Percentiles rank a stretch among this genome's conserved stretches.
Conservation (phyloP, 2,113 vertebrate species). For the Hippocampus comes region DNA sequence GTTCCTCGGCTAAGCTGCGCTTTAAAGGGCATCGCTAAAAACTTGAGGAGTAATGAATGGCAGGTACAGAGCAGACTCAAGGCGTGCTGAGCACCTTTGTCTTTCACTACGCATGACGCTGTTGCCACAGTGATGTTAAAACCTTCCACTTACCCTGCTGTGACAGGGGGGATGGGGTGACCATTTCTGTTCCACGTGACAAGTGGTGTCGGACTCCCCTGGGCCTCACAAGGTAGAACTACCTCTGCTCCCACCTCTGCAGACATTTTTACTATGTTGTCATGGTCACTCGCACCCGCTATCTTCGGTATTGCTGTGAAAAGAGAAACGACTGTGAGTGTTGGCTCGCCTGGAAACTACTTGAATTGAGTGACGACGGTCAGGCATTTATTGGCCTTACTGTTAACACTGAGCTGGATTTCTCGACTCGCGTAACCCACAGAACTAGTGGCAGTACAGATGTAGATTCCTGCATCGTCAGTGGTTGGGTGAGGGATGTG, state of each 20-base stretch:
- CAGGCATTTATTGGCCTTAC: slow-evolving; percentile 67
- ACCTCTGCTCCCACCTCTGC: slow-evolving; percentile 78
- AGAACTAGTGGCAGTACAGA: slow-evolving; percentile 83
- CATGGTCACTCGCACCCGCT: slow-evolving; percentile 19
- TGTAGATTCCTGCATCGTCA: slow-evolving; percentile 77
- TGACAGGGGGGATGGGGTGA: slow-evolving; percentile 66
- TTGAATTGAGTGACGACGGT: slow-evolving; percentile 27
- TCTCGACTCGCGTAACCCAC: slow-evolving; percentile 82
- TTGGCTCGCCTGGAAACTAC: slow-evolving; percentile 14
- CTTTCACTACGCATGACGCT: slow-evolving; percentile 8
- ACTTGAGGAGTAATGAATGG: slow-evolving; percentile 16
- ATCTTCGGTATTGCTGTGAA: slow-evolving; percentile 81
- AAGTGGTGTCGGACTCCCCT: slow-evolving; percentile 78
- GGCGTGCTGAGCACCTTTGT: slow-evolving; percentile 14
- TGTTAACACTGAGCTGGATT: slow-evolving; percentile 82
- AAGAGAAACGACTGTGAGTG: background rate
- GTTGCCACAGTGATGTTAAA: slow-evolving; percentile 14
- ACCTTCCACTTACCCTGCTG: slow-evolving; percentile 72
- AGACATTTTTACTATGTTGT: slow-evolving; percentile 57
- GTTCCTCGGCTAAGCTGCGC: slow-evolving; percentile 16
- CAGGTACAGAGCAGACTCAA: slow-evolving; percentile 18
- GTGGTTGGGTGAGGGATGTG: slow-evolving; percentile 67
- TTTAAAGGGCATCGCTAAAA: slow-evolving; percentile 37
- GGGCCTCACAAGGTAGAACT: slow-evolving; percentile 80
- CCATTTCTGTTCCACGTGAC: slow-evolving; percentile 82